A percentile compares a stretch with the other conserved stretches of the same genome.
These are phyloP conservation scores for Sander lucioperca DNA, from an alignment of 2,113 vertebrate species.

Conservation along the genomic window DNA sequence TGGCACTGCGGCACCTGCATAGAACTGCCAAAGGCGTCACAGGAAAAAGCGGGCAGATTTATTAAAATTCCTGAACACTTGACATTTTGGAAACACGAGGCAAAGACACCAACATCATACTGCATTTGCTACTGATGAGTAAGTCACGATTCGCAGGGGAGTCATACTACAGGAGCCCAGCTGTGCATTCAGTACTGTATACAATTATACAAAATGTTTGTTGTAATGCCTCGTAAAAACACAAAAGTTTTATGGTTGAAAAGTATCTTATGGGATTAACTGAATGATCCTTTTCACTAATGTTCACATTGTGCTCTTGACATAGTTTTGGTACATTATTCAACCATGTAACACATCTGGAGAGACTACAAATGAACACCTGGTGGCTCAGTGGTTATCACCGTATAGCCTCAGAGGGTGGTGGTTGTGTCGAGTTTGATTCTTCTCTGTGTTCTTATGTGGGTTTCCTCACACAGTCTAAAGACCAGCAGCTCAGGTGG, in stretches of 20 bases:
- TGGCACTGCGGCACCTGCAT: slow-evolving; percentile 31
- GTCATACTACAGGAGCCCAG: slow-evolving; percentile 1
- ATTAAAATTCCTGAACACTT: slow-evolving; percentile 38
- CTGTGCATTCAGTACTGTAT: neutral
- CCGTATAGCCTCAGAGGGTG: neutral
- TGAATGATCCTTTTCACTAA: neutral
- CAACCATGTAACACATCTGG: neutral
- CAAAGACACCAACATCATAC: slow-evolving; percentile 12
- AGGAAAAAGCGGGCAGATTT: slow-evolving; percentile 28
- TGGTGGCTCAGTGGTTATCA: slow-evolving; percentile 9
- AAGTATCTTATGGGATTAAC: neutral
- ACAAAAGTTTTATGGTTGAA: neutral
- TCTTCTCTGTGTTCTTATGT: neutral
- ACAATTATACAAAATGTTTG: neutral
- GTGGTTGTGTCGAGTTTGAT: neutral
- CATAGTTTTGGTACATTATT: neutral
- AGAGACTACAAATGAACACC: slow-evolving; percentile 21
- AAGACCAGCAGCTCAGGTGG: neutral
- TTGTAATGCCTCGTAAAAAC: neutral
- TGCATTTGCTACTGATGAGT: slow-evolving; percentile 31
- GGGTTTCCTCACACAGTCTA: neutral
- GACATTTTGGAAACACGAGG: slow-evolving; percentile 39
- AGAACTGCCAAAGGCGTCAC: slow-evolving; percentile 34
- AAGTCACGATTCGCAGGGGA: neutral
- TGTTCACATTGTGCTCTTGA: neutral